Evolutionary conservation across 2,888 invertebrate genomes (phyloP).

Genomic region (Tortricodes alternella): DNA sequence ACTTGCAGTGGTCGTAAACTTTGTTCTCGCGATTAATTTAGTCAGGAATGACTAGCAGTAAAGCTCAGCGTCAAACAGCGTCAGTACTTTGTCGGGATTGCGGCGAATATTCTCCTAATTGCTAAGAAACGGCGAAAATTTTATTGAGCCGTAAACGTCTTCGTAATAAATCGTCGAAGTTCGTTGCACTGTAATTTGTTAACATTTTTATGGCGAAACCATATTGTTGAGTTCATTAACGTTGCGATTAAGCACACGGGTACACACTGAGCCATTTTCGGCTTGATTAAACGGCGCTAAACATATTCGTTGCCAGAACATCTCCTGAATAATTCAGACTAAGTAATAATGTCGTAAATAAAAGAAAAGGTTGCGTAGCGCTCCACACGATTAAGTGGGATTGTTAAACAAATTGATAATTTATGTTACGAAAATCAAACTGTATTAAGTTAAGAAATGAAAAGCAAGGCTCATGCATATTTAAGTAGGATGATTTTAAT

Average conservation of each 20-base stretch:
- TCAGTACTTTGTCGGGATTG: slow-evolving; percentile 21
- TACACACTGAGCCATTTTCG: background rate
- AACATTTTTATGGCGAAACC: slow-evolving; percentile 47
- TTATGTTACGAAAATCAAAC: too few species aligned
- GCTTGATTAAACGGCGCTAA: slow-evolving; percentile 8
- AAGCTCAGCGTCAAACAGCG: slow-evolving; percentile 9
- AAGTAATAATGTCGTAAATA: slow-evolving; percentile 11
- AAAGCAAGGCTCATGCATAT: too few species aligned
- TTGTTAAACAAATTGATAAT: too few species aligned
- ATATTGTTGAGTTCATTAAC: slow-evolving; percentile 25
- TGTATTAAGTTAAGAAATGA: too few species aligned
- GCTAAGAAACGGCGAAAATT: slow-evolving; percentile 67
- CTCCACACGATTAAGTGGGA: background rate
- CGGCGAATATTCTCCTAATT: slow-evolving; percentile 53
- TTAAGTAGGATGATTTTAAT: too few species aligned
- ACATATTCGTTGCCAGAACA: slow-evolving; percentile 1
- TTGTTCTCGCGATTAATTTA: slow-evolving; percentile 57
- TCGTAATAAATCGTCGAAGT: slow-evolving; percentile 66
- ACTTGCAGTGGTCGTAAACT: slow-evolving; percentile 42
- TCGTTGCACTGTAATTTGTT: slow-evolving; percentile 64
- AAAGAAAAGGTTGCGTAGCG: background rate
- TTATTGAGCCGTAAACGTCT: slow-evolving; percentile 68
- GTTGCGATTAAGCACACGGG: slow-evolving; percentile 5
- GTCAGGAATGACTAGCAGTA: slow-evolving; percentile 46
- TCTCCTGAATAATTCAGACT: slow-evolving; percentile 13